phyloP scores from a whole-genome alignment of 2,888 invertebrate genomes.

The Sarcophaga caerulescens region DNA sequence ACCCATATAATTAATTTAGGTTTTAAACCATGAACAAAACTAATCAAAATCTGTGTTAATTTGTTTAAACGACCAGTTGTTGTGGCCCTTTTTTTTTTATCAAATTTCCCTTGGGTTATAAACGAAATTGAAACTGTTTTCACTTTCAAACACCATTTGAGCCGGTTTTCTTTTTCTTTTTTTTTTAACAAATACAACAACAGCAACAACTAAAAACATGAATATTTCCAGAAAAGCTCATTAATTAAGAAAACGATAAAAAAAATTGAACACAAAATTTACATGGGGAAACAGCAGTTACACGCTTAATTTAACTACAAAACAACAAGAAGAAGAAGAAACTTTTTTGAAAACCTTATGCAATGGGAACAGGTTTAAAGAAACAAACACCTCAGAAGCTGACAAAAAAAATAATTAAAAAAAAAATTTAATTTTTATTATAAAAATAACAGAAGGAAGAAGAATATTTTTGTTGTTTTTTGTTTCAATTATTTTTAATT shows the following conservation, averaged over 20 bases:
- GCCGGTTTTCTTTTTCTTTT: neutral
- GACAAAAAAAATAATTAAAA: neutral
- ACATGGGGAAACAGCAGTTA: constrained; percentile 7
- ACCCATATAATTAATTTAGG: too few species aligned
- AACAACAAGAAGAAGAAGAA: neutral
- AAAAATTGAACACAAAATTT: neutral
- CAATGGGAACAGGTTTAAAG: constrained; percentile 13
- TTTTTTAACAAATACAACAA: neutral
- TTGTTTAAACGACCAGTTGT: too few species aligned
- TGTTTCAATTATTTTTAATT: constrained; percentile 55
- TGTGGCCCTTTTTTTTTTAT: too few species aligned
- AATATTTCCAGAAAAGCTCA: neutral
- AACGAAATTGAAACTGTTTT: neutral
- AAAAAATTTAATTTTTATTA: neutral
- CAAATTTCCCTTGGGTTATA: too few species aligned
- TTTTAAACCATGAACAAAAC: too few species aligned
- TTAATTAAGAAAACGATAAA: neutral
- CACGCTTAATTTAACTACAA: constrained; percentile 14
- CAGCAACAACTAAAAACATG: neutral
- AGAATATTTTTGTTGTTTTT: constrained; percentile 19
- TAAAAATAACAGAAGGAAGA: constrained; percentile 2
- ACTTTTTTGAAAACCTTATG: neutral
- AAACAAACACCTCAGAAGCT: neutral
- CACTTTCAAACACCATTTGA: neutral
- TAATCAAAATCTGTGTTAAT: too few species aligned